Evolutionary conservation across 2,797 vertebrate genomes (phyloP).

Genomic region (Oreochromis mossambicus): DNA sequence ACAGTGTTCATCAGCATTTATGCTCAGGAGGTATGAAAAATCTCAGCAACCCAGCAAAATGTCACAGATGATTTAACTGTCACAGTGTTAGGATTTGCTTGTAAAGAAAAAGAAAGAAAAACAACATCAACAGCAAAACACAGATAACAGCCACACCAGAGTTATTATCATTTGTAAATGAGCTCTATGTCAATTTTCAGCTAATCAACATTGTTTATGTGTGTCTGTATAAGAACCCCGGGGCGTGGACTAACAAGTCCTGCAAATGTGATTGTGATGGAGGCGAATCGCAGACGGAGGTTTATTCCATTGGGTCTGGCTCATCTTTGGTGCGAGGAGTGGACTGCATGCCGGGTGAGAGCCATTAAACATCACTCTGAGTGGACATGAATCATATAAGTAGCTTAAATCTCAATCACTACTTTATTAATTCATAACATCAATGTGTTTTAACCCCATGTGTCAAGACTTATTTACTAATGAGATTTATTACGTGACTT

Average conservation of each 20-base stretch:
- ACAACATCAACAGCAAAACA: background rate
- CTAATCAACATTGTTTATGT: slow-evolving; percentile 6
- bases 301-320: slow-evolving; percentile 39
- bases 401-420: background rate
- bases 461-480: background rate
- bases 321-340: slow-evolving; percentile 54
- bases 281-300: slow-evolving; percentile 71
- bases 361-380: background rate
- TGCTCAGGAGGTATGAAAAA: slow-evolving; percentile 68
- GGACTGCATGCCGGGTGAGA: slow-evolving; percentile 88
- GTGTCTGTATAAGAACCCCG: slow-evolving; percentile 68
- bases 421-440: background rate
- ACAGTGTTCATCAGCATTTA: slow-evolving; percentile 47
- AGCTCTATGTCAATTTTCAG: background rate
- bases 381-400: background rate
- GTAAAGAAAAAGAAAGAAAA: background rate
- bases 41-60: background rate
- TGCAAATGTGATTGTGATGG: slow-evolving; percentile 91
- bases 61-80: background rate
- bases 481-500: background rate
- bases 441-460: accelerated
- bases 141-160: background rate
- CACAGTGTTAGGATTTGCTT: background rate
- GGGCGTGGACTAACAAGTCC: slow-evolving; percentile 84
- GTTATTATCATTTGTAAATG: background rate